Conservation (phyloP, 2,888 invertebrate genomes). For the Toxonevra muliebris region DNA sequence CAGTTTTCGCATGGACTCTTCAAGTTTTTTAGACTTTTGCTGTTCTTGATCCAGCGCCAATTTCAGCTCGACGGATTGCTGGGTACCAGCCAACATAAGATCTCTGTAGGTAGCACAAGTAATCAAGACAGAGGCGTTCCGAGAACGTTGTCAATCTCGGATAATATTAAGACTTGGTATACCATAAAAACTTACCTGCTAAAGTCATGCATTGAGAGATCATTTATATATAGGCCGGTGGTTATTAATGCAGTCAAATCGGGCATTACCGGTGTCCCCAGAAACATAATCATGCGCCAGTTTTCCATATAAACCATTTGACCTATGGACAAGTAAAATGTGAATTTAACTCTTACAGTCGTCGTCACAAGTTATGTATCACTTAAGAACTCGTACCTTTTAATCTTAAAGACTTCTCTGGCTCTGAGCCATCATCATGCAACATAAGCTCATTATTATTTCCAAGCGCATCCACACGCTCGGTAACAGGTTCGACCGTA, state of each 20-base stretch:
- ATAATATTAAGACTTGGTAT: no score
- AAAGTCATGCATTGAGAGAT: slow-evolving; percentile 98
- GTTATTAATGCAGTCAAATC: slow-evolving; percentile 91
- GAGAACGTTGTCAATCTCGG: no score
- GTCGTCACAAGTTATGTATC: background rate
- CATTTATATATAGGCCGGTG: slow-evolving; percentile 95
- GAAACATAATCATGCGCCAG: slow-evolving; percentile 97
- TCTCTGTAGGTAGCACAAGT: slow-evolving; percentile 70
- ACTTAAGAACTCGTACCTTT: slow-evolving; percentile 70
- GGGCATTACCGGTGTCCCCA: slow-evolving; percentile 96
- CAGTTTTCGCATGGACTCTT: slow-evolving; percentile 94
- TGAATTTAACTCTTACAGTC: background rate
- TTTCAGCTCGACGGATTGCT: slow-evolving; percentile 96
- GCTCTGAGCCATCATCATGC: slow-evolving; percentile 71
- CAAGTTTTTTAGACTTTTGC: slow-evolving; percentile 93
- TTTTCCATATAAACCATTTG: slow-evolving; percentile 99
- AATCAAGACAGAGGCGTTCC: background rate
- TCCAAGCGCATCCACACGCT: slow-evolving; percentile 68
- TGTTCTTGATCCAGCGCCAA: slow-evolving; percentile 96
- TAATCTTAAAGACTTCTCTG: slow-evolving; percentile 79
- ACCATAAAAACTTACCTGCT: slow-evolving; percentile 74
- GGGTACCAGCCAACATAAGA: slow-evolving; percentile 94
- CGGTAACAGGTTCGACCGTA: slow-evolving; percentile 87
- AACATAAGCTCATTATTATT: slow-evolving; percentile 67
- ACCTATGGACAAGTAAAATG: slow-evolving; percentile 68